Evolutionary conservation across 2,888 invertebrate species (phyloP).

Genomic region (Tiphia femorata): DNA sequence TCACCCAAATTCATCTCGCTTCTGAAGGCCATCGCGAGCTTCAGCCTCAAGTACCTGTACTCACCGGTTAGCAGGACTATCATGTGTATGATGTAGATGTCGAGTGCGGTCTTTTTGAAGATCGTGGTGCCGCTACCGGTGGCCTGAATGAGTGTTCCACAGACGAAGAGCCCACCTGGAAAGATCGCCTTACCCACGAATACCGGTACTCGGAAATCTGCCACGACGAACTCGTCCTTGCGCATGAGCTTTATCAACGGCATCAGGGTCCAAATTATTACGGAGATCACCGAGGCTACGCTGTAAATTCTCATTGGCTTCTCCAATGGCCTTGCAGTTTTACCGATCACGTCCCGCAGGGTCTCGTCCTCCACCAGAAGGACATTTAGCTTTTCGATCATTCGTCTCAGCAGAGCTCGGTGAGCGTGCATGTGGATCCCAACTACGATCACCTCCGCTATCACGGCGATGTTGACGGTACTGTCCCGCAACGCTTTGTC

Average conservation of each 20-base stretch:
- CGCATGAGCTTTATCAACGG: conserved; percentile 24
- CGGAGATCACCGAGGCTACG: conserved; percentile 10
- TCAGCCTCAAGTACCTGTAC: conserved; percentile 36
- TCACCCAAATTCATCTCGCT: neutral
- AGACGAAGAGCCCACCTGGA: conserved; percentile 21
- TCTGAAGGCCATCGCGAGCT: conserved; percentile 27
- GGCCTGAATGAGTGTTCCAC: conserved; percentile 21
- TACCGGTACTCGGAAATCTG: conserved; percentile 38
- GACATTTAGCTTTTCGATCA: conserved; percentile 35
- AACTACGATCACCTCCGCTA: conserved; percentile 29
- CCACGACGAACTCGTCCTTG: conserved; percentile 33
- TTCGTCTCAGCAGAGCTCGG: conserved; percentile 18
- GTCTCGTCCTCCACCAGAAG: conserved; percentile 21
- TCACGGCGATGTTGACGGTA: conserved; percentile 26
- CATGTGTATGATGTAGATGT: conserved; percentile 44
- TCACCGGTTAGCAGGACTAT: conserved; percentile 41
- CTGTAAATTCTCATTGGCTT: conserved; percentile 38
- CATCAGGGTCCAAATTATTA: conserved; percentile 25
- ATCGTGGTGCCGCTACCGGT: conserved; percentile 20
- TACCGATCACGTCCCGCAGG: conserved; percentile 11
- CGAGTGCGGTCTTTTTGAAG: conserved; percentile 36
- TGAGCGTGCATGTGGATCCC: conserved; percentile 29
- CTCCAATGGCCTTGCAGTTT: conserved; percentile 26
- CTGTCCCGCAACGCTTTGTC: conserved; percentile 29
- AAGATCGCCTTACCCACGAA: conserved; percentile 37